Evolutionary conservation across 2,797 vertebrate genomes (phyloP), one percentile per base, ranked within the genome.

Genomic region (Botia kubotai): DNA sequence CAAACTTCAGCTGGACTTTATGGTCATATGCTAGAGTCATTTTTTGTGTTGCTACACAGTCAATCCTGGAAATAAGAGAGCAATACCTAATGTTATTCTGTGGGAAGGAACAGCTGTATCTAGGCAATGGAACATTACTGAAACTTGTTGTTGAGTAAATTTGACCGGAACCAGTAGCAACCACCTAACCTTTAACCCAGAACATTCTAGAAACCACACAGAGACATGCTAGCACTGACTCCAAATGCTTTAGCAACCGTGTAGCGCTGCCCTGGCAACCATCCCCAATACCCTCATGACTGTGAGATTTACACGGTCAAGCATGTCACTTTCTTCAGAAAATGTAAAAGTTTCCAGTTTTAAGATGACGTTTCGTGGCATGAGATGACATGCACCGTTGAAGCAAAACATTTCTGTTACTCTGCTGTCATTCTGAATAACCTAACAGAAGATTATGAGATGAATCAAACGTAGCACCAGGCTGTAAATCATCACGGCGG

Each of bases 1-100:
- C 57, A 63, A 69, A 71, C 57, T 63, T 58, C 57, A 71, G 67
- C 68, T 71, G 68, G 10, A 23, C 67, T 78, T 33, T 52, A 23
- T 0, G 12, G 33, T 21, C 43, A 70, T 50, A 48, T 33, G 55
- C 39, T 23, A 23, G 6, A 78, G 33, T n/a, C 19, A 43, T 29
- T 78, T 12, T 71, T 78, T 71, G 76, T 52, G 57, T 71, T 63
- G n/a, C 57, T 8, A 4, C 13, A 36, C n/a, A 14, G 13, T 79
- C 23, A 52, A 62, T 79, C 46, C 8, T 21, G 29, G 21, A 72
- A 52, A 50, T 62, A 63, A 36, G 33, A 36, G 8, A 36, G 50
- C 2, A 0, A 26, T 19, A 21, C 12, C 39, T 76, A 55, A 17
- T 26, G 19, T 23, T 21, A 12, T 43, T 12, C 3, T 26, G 29